phyloP scores from a whole-genome alignment of 2,888 invertebrate genomes.

The Mongoloraphidia duomilia region DNA sequence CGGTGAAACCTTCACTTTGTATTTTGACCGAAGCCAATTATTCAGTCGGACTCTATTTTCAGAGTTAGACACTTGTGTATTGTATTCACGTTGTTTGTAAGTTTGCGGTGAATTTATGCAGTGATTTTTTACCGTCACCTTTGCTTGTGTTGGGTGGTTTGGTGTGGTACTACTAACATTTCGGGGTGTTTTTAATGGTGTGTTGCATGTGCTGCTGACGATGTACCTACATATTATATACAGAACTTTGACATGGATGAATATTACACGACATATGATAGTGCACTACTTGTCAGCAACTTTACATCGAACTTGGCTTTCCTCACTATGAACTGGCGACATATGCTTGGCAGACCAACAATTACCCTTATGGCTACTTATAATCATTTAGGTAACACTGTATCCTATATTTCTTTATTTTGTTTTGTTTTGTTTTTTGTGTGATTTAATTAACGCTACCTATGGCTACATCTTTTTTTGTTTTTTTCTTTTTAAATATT shows the following conservation, averaged over 20 bases:
- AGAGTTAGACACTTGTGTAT: too few relatives aligned
- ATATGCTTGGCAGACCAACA: slow-evolving; percentile 91
- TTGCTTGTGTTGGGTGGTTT: too few relatives aligned
- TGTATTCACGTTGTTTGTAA: too few relatives aligned
- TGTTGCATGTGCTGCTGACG: slow-evolving; percentile 17
- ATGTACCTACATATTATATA: slow-evolving; percentile 20
- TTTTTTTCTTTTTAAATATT: too few relatives aligned
- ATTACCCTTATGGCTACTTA: slow-evolving; percentile 79
- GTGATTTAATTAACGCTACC: too few relatives aligned
- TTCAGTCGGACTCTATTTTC: too few relatives aligned
- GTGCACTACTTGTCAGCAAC: slow-evolving; percentile 85
- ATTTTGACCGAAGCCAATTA: too few relatives aligned
- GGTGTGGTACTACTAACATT: too few relatives aligned
- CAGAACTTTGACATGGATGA: slow-evolving; percentile 85
- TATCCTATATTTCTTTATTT: too few relatives aligned
- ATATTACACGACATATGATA: slow-evolving; percentile 94
- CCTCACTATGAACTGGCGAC: slow-evolving; percentile 92
- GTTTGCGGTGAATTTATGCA: slow-evolving; percentile 4
- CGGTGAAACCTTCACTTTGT: too few relatives aligned
- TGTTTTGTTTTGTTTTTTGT: too few relatives aligned
- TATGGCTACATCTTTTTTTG: too few relatives aligned
- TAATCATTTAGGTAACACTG: slow-evolving; percentile 62
- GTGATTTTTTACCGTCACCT: slow-evolving; percentile 1
- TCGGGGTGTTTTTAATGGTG: slow-evolving; percentile 6
- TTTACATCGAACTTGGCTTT: slow-evolving; percentile 89